Conservation (phyloP, 2,113 vertebrate species). For the Rhinolophus ferrumequinum region DNA sequence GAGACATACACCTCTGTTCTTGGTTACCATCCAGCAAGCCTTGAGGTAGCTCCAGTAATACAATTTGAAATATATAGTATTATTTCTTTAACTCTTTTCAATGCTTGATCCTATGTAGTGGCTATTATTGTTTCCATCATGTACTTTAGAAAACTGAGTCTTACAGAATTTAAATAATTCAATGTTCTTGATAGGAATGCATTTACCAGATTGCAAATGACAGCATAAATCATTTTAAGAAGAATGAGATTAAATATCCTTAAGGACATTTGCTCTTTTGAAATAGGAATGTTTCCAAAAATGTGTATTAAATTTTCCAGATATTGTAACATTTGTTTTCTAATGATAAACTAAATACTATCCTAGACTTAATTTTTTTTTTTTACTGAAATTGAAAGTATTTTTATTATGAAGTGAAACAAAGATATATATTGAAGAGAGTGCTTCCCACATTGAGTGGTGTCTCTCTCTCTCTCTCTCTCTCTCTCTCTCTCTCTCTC, state of each 20-base stretch:
- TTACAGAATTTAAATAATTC: constrained; percentile 49
- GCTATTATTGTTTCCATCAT: neutral
- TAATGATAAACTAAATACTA: constrained; percentile 27
- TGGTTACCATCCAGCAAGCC: neutral
- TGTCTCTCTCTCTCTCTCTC: neutral
- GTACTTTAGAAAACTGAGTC: neutral
- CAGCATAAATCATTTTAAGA: constrained; percentile 29
- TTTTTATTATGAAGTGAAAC: neutral
- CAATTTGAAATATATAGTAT: neutral
- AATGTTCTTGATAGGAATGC: neutral
- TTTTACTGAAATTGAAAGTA: neutral
- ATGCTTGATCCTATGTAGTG: neutral
- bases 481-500: neutral
- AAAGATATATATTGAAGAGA: neutral
- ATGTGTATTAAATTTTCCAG: neutral
- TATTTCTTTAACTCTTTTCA: constrained; percentile 36
- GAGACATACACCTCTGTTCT: neutral
- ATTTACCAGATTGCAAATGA: neutral
- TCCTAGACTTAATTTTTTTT: neutral
- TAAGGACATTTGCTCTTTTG: neutral
- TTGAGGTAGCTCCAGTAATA: neutral
- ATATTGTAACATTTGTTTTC: neutral
- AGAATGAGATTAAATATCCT: neutral
- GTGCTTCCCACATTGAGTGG: neutral
- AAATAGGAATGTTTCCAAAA: neutral